These are phyloP conservation scores for Lysiphlebus fabarum DNA, from an alignment of 1,140 invertebrate genomes.

Conservation along the genomic window DNA sequence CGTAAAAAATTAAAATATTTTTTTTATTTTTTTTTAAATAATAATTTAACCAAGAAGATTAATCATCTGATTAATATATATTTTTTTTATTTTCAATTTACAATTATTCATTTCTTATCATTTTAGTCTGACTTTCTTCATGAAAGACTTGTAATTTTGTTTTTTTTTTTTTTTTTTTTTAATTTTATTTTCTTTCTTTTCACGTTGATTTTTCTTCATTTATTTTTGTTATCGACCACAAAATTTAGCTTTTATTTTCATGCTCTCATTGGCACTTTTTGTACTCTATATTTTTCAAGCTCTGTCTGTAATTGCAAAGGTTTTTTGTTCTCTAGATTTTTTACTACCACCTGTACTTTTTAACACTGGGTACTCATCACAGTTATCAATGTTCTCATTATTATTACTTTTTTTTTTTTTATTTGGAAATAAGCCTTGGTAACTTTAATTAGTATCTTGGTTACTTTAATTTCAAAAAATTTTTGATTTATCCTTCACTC, in stretches of 20 bases:
- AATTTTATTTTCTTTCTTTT: not conserved
- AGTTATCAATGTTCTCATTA: constrained; percentile 5
- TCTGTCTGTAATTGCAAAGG: constrained; percentile 2
- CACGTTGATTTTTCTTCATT: not conserved
- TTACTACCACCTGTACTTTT: constrained; percentile 3
- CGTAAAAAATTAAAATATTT: too few species aligned
- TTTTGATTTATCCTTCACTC: too few species aligned
- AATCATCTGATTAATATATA: too few species aligned
- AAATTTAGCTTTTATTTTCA: not conserved
- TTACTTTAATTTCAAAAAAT: not conserved
- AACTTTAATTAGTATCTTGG: too few species aligned
- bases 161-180: too few species aligned
- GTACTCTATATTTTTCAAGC: not conserved
- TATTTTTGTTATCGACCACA: constrained; percentile 2
- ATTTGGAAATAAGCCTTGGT: not conserved
- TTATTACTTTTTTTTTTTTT: not conserved
- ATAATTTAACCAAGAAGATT: too few species aligned
- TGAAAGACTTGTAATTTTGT: too few species aligned
- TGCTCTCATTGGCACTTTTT: not conserved
- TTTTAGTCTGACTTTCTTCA: too few species aligned
- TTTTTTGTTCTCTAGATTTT: constrained; percentile 12
- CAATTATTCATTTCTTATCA: too few species aligned
- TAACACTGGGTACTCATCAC: not conserved
- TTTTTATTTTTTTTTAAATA: too few species aligned
- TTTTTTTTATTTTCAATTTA: too few species aligned